Base-by-base conservation (phyloP, 2,888 invertebrate genomes). In the Gastracanthus pulcherrimus region DNA sequence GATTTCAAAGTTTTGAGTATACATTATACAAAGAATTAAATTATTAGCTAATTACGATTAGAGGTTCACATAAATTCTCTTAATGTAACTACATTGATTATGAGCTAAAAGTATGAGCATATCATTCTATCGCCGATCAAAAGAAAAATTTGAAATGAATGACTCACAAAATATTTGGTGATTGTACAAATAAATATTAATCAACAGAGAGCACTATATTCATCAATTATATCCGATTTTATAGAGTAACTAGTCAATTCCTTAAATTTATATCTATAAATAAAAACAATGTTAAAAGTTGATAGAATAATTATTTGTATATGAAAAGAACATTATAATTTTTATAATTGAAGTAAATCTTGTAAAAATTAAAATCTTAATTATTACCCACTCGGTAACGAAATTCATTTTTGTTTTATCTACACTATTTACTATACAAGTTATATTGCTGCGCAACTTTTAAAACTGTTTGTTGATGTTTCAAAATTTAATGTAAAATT, bases 401-500 rank as follows among this genome's bases (percentile, higher is more conserved):
- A 55, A 66, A 55, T 58, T 29, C 16, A 19, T 69, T 48, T 23
- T 34, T 58, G 76, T 48, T 36, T 58, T 81, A 81, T 81, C 81
- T 81, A 81, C 81, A 81, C 71, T 81, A 71, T 71, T 66, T 26
- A 67, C 71, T 76, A 72, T 81, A 81, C 75, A 76, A 64, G 62
- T 72, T 71, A 36, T 72, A 9, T 48, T 66, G n/a, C n/a, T n/a
- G n/a, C n/a, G n/a, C n/a, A 70, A 13, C 31, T 76, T 41, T 55
- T 29, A 41, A 38, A 34, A 55, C 13, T 55, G 19, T 71, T 71
- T 76, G 58, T 19, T 60, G 38, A 38, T n/a, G 16, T 58, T 60
- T 66, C 26, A 70, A 23, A 60, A 41, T 75, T 26, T 29, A 67
- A 66, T 9, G 51, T 23, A 77, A 58, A n/a, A 58, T 26, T 48